Conservation (phyloP, 2,888 invertebrate species). For the Conomelus anceps region DNA sequence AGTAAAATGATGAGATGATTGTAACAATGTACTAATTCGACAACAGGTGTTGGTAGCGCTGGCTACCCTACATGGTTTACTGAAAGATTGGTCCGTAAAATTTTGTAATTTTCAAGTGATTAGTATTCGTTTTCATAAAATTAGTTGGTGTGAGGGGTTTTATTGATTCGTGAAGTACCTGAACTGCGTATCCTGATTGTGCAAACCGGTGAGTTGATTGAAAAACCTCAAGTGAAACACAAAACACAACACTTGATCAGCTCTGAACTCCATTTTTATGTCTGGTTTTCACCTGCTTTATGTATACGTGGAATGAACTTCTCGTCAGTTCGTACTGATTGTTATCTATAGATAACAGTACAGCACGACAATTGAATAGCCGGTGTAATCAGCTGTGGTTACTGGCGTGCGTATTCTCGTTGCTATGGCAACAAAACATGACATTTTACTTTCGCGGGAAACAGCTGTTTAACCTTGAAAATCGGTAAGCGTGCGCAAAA, state of each 20-base stretch:
- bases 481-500: background rate
- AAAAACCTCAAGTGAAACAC: background rate
- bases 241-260: background rate
- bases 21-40: too few species aligned
- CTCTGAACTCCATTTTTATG: background rate
- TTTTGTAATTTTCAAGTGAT: background rate
- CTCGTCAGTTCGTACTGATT: background rate
- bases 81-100: background rate
- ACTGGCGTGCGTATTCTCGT: background rate
- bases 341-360: background rate
- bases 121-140: background rate
- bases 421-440: background rate
- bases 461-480: background rate
- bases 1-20: too few species aligned
- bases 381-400: background rate
- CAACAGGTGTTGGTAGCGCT: background rate
- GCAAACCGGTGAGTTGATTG: background rate
- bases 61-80: background rate
- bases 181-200: background rate
- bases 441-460: background rate
- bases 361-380: background rate
- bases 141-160: background rate
- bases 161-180: background rate
- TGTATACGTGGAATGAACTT: background rate
- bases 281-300: background rate